Percentiles rank a stretch among this genome's conserved stretches.
These are phyloP conservation scores for Pitta sordida DNA, from an alignment of 2,113 vertebrate species.

Conservation along the genomic window DNA sequence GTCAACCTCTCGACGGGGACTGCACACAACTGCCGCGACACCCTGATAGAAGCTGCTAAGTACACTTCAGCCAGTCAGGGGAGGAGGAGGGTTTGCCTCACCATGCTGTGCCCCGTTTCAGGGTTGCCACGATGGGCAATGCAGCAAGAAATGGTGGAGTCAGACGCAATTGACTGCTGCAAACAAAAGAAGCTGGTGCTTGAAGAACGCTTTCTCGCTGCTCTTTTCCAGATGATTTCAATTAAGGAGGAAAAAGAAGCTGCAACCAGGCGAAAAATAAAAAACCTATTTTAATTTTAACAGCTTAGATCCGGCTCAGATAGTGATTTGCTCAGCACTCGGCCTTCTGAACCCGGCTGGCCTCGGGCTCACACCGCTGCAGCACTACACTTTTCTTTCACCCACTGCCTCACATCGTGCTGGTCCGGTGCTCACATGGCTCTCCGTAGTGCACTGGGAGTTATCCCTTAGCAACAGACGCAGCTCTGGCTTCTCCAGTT, in stretches of 20 bases:
- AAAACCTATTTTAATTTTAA: not conserved
- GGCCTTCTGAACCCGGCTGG: accelerated
- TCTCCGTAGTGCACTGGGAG: not conserved
- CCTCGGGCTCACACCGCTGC: not conserved
- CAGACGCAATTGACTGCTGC: not conserved
- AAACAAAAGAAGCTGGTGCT: not conserved
- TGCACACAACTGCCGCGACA: not conserved
- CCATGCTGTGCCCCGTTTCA: not conserved
- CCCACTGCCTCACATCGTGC: accelerated
- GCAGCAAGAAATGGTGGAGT: slow-evolving; percentile 50
- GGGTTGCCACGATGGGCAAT: slow-evolving; percentile 39
- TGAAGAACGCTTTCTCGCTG: not conserved
- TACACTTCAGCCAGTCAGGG: not conserved
- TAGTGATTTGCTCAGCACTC: not conserved
- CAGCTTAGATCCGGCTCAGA: not conserved
- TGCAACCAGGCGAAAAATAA: too few relatives aligned
- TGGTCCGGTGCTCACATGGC: not conserved
- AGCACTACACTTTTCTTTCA: not conserved
- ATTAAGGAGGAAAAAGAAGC: not conserved
- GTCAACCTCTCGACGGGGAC: not conserved
- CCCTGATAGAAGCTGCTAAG: not conserved
- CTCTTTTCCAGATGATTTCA: not conserved
- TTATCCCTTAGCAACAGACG: not conserved
- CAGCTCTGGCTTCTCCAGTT: not conserved
- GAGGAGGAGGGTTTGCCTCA: not conserved